These are phyloP conservation scores for Pedetes capensis DNA, from an alignment of 2,113 vertebrate genomes.

Conservation along the genomic window DNA sequence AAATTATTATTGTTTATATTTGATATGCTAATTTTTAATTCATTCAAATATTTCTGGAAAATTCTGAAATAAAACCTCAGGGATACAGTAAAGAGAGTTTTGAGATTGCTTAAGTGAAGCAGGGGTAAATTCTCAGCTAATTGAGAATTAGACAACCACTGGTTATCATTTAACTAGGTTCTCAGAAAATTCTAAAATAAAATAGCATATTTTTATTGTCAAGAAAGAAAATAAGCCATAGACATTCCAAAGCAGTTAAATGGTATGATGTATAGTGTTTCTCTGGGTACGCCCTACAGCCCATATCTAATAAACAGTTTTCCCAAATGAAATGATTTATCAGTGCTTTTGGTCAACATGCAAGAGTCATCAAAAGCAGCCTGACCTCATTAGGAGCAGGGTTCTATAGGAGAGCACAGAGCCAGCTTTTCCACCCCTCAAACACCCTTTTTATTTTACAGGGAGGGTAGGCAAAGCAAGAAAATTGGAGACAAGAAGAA, in stretches of 20 bases:
- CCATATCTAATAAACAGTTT: not conserved
- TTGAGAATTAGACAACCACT: not conserved
- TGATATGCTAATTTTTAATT: conserved; percentile 13
- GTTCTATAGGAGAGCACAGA: not conserved
- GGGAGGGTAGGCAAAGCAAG: not conserved
- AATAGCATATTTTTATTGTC: not conserved
- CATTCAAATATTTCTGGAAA: not conserved
- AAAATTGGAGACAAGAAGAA: not conserved
- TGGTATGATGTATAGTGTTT: not conserved
- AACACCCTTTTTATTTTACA: not conserved
- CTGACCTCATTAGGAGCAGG: not conserved
- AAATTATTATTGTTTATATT: conserved; percentile 55
- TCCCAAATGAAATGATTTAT: not conserved
- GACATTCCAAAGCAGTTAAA: conserved; percentile 10
- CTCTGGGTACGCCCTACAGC: not conserved
- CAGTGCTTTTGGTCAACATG: not conserved
- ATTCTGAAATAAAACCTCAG: conserved; percentile 39
- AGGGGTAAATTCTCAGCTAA: not conserved
- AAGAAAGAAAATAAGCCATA: conserved; percentile 17
- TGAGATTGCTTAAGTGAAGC: not conserved
- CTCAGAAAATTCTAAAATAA: not conserved
- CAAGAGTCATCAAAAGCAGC: not conserved
- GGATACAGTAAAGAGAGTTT: not conserved
- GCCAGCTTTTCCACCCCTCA: not conserved
- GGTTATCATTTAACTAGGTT: not conserved